phyloP scores from a whole-genome alignment of 2,113 vertebrate species.

The Ia io region DNA sequence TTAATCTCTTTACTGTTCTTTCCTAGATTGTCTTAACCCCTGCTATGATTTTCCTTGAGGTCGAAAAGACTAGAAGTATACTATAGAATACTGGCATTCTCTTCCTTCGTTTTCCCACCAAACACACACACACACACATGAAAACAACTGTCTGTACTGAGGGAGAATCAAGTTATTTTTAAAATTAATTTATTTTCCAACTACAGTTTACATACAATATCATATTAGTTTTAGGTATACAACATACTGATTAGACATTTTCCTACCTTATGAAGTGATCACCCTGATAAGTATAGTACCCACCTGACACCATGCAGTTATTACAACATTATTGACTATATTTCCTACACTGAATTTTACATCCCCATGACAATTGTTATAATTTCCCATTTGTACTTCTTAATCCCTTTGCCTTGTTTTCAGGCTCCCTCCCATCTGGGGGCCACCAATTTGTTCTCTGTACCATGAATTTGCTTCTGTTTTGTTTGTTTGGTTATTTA shows the following conservation, averaged over 20 bases:
- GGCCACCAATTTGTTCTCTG: background rate
- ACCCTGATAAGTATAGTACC: background rate
- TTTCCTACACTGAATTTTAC: background rate
- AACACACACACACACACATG: background rate
- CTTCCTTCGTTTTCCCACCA: background rate
- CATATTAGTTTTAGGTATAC: too few species aligned
- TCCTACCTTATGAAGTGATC: background rate
- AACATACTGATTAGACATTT: too few species aligned
- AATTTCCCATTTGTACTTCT: background rate
- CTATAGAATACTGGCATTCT: background rate
- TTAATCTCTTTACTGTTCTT: background rate
- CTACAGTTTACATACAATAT: too few species aligned
- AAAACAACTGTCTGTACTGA: too few species aligned
- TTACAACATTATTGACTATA: background rate
- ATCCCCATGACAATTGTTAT: background rate
- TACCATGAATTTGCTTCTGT: background rate
- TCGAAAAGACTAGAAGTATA: background rate
- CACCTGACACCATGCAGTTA: background rate
- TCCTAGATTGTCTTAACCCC: background rate
- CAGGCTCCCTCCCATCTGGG: background rate
- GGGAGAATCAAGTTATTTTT: too few species aligned
- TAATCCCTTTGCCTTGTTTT: background rate
- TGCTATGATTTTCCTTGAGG: background rate
- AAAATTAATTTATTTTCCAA: too few species aligned
- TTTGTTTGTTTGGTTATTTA: background rate